phyloP scores from a whole-genome alignment of 2,113 vertebrate genomes.

The Percina caprodes region DNA sequence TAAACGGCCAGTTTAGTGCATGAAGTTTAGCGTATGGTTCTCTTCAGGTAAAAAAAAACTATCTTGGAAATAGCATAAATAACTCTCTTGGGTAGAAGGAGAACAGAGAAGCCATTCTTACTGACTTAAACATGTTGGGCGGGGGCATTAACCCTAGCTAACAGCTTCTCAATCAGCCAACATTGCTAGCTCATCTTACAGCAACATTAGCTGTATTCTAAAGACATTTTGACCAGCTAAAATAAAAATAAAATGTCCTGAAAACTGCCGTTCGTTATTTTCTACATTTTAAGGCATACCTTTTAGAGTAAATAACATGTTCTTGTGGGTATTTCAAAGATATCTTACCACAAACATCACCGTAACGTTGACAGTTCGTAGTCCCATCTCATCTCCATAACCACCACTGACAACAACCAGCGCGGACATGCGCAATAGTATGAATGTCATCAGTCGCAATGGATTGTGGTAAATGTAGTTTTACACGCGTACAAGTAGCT shows the following conservation, averaged over 20 bases:
- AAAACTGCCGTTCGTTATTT: not conserved
- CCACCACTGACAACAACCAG: conserved; percentile 83
- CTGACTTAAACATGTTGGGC: not conserved
- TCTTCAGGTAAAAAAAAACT: not conserved
- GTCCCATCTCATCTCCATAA: conserved; percentile 83
- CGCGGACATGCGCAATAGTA: conserved; percentile 60
- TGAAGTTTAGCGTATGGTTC: not conserved
- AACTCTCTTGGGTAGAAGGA: not conserved
- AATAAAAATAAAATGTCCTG: not conserved
- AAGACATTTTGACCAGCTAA: not conserved
- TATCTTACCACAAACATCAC: conserved; percentile 72
- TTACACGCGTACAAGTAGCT: not conserved
- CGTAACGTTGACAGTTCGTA: conserved; percentile 49
- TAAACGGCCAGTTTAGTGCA: not conserved
- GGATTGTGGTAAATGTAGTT: conserved; percentile 68
- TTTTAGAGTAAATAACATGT: not conserved
- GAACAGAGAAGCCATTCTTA: not conserved
- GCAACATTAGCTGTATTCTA: conserved; percentile 7
- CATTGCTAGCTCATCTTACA: conserved; percentile 34
- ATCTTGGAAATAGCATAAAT: not conserved
- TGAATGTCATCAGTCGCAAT: not conserved
- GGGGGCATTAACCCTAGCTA: conserved; percentile 37
- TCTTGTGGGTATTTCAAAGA: not conserved
- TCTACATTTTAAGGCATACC: not conserved
- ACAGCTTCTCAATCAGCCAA: conserved; percentile 1